Evolutionary conservation across 2,113 vertebrate species (phyloP).

Genomic region (Ramphastos sulfuratus): DNA sequence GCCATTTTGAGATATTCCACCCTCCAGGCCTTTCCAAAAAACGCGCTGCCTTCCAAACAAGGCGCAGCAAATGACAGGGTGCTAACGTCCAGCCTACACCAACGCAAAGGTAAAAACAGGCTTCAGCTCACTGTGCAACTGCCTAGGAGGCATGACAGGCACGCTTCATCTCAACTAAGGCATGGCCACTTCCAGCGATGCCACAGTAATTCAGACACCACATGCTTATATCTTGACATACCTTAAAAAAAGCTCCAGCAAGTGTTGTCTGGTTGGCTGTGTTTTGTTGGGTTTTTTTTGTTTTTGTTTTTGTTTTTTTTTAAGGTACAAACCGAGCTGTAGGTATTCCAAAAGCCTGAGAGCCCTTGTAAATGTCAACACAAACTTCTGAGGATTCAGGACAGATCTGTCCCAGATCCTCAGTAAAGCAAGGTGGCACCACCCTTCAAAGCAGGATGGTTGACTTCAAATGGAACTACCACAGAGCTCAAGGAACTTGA

Average conservation of each 20-base stretch:
- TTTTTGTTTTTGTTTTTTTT: too few relatives aligned
- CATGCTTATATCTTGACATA: not conserved
- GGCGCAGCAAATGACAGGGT: not conserved
- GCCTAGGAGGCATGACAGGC: fast-evolving
- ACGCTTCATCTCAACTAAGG: not conserved
- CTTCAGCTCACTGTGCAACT: not conserved
- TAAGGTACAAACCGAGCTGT: not conserved
- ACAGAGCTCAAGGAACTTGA: not conserved
- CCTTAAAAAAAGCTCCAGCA: not conserved
- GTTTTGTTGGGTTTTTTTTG: not conserved
- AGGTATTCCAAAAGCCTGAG: not conserved
- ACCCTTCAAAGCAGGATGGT: not conserved
- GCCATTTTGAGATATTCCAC: not conserved
- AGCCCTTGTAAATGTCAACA: not conserved
- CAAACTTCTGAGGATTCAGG: not conserved
- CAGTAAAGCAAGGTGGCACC: not conserved
- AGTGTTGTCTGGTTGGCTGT: not conserved
- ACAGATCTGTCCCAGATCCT: not conserved
- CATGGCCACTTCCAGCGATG: not conserved
- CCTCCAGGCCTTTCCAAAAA: not conserved
- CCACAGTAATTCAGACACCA: not conserved
- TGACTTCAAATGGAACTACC: not conserved
- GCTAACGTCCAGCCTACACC: not conserved
- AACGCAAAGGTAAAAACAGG: fast-evolving
- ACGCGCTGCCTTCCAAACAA: fast-evolving